Evolutionary conservation across 1,140 invertebrate species (phyloP).

Genomic region (Wasmannia auropunctata): DNA sequence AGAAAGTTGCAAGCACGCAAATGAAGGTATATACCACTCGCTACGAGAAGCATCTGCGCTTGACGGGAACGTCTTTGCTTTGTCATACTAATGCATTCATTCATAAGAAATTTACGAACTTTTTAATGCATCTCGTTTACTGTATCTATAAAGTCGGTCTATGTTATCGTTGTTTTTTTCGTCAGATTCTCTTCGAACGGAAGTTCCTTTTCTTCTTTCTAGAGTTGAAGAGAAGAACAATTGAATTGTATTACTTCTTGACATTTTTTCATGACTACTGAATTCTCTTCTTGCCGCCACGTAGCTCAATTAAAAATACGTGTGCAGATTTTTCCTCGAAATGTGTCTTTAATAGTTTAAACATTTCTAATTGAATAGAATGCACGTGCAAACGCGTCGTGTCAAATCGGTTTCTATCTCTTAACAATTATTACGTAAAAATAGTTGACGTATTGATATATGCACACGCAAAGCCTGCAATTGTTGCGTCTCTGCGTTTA

Average conservation of each 20-base stretch:
- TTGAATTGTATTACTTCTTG: not conserved
- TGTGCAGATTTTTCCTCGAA: not conserved
- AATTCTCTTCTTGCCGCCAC: not conserved
- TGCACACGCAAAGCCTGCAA: not conserved
- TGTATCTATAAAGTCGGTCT: slow-evolving; percentile 18
- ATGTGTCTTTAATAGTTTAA: not conserved
- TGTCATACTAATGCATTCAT: slow-evolving; percentile 40
- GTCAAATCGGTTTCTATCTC: not conserved
- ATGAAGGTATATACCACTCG: slow-evolving; percentile 16
- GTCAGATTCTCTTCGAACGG: not conserved
- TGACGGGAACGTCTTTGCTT: slow-evolving; percentile 30
- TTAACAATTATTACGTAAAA: not conserved
- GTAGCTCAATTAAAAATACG: not conserved
- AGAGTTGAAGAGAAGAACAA: not conserved
- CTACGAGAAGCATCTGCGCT: not conserved
- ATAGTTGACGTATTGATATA: not conserved
- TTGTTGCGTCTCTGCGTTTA: not conserved
- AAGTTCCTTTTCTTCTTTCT: not conserved
- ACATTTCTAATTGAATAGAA: no score
- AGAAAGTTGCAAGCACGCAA: slow-evolving; percentile 20
- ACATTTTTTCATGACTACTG: not conserved
- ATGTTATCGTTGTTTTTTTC: not conserved
- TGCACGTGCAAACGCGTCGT: not conserved
- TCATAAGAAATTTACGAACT: slow-evolving; percentile 39
- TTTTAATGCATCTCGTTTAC: slow-evolving; percentile 45